Evolutionary conservation across 2,888 invertebrate genomes (phyloP).

Genomic region (Bugula neritina): DNA sequence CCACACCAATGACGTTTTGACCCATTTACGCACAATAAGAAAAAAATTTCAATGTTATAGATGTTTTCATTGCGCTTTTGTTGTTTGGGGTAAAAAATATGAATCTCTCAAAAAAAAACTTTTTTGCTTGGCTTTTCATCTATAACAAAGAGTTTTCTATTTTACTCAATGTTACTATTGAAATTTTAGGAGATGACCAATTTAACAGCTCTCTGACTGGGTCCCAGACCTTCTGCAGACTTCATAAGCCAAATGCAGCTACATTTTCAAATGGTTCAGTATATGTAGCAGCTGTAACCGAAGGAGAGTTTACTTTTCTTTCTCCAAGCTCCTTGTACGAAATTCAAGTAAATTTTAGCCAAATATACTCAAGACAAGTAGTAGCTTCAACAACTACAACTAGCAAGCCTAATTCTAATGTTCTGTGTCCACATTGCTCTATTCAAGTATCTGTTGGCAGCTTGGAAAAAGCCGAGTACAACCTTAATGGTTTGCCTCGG

Average conservation of each 20-base stretch:
- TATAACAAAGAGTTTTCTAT: no score
- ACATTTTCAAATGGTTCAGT: background rate
- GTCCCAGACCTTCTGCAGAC: background rate
- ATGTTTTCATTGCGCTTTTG: no score
- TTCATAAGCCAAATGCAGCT: background rate
- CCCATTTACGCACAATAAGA: no score
- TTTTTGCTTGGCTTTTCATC: no score
- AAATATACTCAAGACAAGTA: no score
- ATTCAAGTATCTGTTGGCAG: background rate
- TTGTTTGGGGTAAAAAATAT: no score
- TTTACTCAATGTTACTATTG: no score
- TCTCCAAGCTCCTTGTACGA: background rate
- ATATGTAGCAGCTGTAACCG: background rate
- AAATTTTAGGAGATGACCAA: background rate
- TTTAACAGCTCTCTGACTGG: background rate
- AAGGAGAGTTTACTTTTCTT: background rate
- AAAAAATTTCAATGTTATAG: no score
- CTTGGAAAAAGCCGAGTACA: background rate
- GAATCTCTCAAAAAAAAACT: no score
- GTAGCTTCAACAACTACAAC: background rate
- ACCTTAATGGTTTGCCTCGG: background rate
- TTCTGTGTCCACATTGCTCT: background rate
- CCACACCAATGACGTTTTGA: no score
- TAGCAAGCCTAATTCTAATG: background rate
- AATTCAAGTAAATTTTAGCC: no score